phyloP scores from a whole-genome alignment of 2,888 invertebrate species.

The Drosophila engyochracea region DNA sequence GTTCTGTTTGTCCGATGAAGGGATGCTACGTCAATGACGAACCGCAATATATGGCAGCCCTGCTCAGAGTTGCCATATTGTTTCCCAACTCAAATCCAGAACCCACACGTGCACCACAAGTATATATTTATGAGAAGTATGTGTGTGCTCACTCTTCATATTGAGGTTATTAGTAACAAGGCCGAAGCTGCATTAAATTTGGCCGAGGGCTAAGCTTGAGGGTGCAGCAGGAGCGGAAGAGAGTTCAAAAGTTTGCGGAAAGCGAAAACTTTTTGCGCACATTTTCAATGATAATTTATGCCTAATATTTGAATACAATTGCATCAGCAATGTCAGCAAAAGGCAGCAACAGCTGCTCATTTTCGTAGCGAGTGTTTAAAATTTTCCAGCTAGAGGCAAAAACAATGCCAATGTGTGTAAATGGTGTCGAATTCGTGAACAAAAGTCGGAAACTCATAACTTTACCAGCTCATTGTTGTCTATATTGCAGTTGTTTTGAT shows the following conservation, averaged over 20 bases:
- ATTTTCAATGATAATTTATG: slow-evolving; percentile 77
- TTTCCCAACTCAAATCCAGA: slow-evolving; percentile 47
- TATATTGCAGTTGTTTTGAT: slow-evolving; percentile 25
- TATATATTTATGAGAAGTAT: slow-evolving; percentile 24
- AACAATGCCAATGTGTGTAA: slow-evolving; percentile 63
- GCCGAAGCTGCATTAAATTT: slow-evolving; percentile 63
- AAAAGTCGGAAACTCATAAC: slow-evolving; percentile 67
- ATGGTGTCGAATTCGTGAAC: slow-evolving; percentile 59
- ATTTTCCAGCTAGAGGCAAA: slow-evolving; percentile 32
- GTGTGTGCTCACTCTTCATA: slow-evolving; percentile 52
- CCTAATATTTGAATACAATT: slow-evolving; percentile 77
- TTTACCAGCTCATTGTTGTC: slow-evolving; percentile 49
- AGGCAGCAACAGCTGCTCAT: slow-evolving; percentile 47
- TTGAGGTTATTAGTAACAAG: slow-evolving; percentile 82
- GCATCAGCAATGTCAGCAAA: slow-evolving; percentile 41
- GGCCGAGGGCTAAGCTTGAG: slow-evolving; percentile 15
- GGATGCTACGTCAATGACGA: slow-evolving; percentile 6
- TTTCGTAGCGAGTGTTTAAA: slow-evolving; percentile 36
- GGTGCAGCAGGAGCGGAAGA: slow-evolving; percentile 7
- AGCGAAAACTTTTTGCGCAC: slow-evolving; percentile 66
- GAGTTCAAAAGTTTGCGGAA: slow-evolving; percentile 55
- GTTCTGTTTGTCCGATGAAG: slow-evolving; percentile 10
- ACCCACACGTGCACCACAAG: slow-evolving; percentile 24
- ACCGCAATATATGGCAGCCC: slow-evolving; percentile 38
- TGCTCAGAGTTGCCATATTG: slow-evolving; percentile 56